Evolutionary conservation across 1,140 invertebrate genomes (phyloP).

Genomic region (Eupristina koningsbergeri): DNA sequence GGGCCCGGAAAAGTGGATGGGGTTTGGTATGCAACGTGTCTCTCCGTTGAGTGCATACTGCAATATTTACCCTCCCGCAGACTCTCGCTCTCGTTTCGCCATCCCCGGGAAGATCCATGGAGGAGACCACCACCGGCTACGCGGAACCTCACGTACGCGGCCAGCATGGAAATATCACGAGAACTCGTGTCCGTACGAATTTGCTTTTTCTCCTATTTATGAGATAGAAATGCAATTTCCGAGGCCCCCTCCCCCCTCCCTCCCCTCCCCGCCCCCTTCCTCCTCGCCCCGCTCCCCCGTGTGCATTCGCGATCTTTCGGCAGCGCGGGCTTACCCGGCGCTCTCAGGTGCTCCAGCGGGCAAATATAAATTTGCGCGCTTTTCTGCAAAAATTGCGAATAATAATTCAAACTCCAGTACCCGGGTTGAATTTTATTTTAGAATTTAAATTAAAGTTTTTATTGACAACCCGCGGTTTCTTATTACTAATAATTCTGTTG

Average conservation of each 20-base stretch:
- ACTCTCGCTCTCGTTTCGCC: neutral
- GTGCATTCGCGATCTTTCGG: too few relatives aligned
- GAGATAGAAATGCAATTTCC: neutral
- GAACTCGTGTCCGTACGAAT: neutral
- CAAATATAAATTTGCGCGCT: too few relatives aligned
- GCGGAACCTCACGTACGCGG: slow-evolving; percentile 20
- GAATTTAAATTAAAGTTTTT: too few relatives aligned
- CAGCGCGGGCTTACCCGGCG: too few relatives aligned
- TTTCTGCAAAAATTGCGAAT: too few relatives aligned
- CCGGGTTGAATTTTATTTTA: too few relatives aligned
- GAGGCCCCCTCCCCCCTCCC: neutral
- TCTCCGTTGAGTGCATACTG: slow-evolving; percentile 69
- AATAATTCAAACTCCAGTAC: too few relatives aligned
- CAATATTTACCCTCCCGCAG: slow-evolving; percentile 66
- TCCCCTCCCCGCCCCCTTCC: too few relatives aligned
- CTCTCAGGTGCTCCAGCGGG: too few relatives aligned
- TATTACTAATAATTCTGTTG: too few relatives aligned
- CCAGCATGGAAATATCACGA: neutral
- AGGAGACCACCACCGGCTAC: neutral
- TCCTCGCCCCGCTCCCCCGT: too few relatives aligned
- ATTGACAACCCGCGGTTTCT: too few relatives aligned
- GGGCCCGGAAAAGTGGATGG: slow-evolving; percentile 49
- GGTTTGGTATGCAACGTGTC: slow-evolving; percentile 63
- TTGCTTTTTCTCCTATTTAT: neutral
- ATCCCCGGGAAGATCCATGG: neutral